A percentile compares a stretch with the other conserved stretches of the same genome.
Evolutionary conservation across 2,888 invertebrate genomes (phyloP).

Genomic region (Amphimallon solstitiale): DNA sequence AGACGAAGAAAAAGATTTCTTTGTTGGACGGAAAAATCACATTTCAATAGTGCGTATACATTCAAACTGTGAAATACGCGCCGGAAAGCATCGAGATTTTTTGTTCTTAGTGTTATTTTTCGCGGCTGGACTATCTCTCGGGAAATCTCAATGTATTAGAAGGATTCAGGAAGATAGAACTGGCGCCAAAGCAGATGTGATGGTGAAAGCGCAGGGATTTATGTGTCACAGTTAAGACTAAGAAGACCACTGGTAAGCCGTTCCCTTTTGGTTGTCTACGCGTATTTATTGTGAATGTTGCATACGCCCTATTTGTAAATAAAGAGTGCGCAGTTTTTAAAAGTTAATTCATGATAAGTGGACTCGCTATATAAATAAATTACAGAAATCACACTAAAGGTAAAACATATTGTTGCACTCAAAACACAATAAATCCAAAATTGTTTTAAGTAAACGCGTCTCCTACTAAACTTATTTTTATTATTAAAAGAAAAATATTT

Average conservation of each 20-base stretch:
- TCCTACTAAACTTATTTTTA: too few relatives aligned
- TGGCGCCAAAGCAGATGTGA: constrained; percentile 52
- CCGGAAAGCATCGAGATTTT: constrained; percentile 47
- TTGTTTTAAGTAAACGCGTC: too few relatives aligned
- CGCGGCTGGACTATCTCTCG: constrained; percentile 52
- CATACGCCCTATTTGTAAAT: not conserved
- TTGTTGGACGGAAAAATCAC: constrained; percentile 13
- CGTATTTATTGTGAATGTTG: constrained; percentile 18
- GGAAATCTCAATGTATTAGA: constrained; percentile 58
- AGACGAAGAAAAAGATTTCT: constrained; percentile 5
- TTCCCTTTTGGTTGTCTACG: constrained; percentile 22
- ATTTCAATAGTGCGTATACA: constrained; percentile 26
- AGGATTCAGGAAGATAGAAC: constrained; percentile 49
- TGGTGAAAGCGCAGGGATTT: constrained; percentile 53
- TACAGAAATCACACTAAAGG: too few relatives aligned
- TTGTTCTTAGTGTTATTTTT: constrained; percentile 52
- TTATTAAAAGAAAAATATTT: too few relatives aligned
- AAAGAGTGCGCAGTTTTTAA: too few relatives aligned
- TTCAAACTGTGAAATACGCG: constrained; percentile 22
- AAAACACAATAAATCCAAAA: too few relatives aligned
- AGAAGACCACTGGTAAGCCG: constrained; percentile 39
- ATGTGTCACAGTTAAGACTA: constrained; percentile 50
- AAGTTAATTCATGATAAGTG: too few relatives aligned
- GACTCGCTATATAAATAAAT: too few relatives aligned
- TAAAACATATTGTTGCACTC: too few relatives aligned